These are phyloP conservation scores for Anolis sagrei DNA, from an alignment of 2,113 vertebrate species.

Conservation along the genomic window DNA sequence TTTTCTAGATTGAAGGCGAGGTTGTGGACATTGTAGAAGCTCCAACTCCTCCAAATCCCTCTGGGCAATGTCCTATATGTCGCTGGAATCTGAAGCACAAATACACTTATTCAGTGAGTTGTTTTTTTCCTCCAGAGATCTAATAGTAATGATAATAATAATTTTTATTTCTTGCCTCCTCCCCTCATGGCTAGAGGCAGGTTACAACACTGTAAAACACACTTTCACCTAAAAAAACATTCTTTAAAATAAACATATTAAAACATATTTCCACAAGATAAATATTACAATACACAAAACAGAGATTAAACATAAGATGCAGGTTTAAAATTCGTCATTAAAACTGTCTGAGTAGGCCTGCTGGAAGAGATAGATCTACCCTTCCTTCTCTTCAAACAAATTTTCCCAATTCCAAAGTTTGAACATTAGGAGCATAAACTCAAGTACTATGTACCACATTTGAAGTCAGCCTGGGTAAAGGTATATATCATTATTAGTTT, in stretches of 20 bases:
- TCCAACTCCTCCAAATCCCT: slow-evolving; percentile 89
- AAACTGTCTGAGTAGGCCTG: no score
- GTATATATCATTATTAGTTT: background rate
- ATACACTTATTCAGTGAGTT: slow-evolving; percentile 89
- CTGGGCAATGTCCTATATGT: slow-evolving; percentile 94
- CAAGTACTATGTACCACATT: background rate
- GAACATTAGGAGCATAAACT: background rate
- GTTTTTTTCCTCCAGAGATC: background rate
- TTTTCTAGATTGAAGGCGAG: slow-evolving; percentile 87
- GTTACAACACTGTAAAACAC: no score
- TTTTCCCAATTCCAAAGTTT: background rate
- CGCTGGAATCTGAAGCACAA: slow-evolving; percentile 96
- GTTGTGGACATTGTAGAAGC: slow-evolving; percentile 67
- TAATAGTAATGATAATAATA: no score
- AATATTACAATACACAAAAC: no score
- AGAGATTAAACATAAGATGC: no score
- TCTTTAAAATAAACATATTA: no score
- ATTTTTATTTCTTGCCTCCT: no score
- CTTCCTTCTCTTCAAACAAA: background rate
- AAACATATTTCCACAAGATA: no score
- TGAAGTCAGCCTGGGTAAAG: no score
- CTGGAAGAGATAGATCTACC: background rate
- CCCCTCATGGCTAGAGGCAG: no score
- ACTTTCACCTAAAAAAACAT: no score
- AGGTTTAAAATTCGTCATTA: no score